A percentile compares a stretch with the other conserved stretches of the same genome.
Evolutionary conservation across 1,140 invertebrate genomes (phyloP).

Genomic region (Andricus grossulariae): DNA sequence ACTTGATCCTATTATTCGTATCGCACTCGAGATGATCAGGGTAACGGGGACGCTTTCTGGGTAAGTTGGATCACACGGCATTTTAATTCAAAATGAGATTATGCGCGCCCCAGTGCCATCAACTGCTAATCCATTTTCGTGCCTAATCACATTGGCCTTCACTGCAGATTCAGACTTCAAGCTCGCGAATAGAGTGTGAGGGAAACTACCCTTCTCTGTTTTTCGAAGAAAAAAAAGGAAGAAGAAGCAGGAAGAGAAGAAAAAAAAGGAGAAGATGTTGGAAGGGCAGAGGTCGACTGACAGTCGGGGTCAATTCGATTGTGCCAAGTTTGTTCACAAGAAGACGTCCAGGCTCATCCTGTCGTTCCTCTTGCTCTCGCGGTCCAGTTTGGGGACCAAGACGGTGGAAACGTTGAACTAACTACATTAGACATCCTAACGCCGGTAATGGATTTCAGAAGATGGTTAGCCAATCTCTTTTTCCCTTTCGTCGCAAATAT

Average conservation of each 20-base stretch:
- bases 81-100: constrained; percentile 52
- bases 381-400: constrained; percentile 32
- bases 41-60: constrained; percentile 21
- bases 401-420: constrained; percentile 46
- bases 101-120: constrained; percentile 47
- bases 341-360: constrained; percentile 39
- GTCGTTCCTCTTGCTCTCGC: constrained; percentile 41
- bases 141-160: constrained; percentile 51
- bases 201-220: constrained; percentile 33
- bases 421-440: constrained; percentile 49
- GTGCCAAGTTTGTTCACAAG: constrained; percentile 46
- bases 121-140: constrained; percentile 53
- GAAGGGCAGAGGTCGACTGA: constrained; percentile 30
- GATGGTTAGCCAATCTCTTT: constrained; percentile 38
- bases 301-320: constrained; percentile 48
- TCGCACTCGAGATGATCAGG: constrained; percentile 7
- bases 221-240: constrained; percentile 33
- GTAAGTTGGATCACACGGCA: constrained; percentile 45
- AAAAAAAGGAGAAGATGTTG: constrained; percentile 33
- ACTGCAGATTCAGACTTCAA: constrained; percentile 43
- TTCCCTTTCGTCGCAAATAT: not conserved
- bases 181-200: constrained; percentile 33
- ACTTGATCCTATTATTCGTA: not conserved
- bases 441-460: constrained; percentile 50
- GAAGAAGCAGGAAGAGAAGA: constrained; percentile 39